Conservation (phyloP, 2,113 vertebrate genomes). For the Chlorodrepanis virens region DNA sequence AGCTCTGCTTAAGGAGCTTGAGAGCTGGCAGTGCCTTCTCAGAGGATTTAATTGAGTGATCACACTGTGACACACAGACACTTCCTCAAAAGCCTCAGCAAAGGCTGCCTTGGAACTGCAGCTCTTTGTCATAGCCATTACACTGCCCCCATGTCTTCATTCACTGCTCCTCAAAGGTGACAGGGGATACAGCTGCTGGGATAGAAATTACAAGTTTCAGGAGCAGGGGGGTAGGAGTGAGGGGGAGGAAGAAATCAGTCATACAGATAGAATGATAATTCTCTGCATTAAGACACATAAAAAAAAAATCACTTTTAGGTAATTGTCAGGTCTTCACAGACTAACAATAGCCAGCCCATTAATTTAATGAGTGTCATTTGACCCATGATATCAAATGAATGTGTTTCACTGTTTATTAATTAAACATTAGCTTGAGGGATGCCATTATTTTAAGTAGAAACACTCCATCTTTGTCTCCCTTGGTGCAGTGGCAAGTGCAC, state of each 20-base stretch:
- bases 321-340: background rate
- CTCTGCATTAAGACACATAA: background rate
- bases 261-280: background rate
- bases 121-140: background rate
- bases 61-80: background rate
- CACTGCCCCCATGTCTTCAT: background rate
- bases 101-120: background rate
- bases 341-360: background rate
- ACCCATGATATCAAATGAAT: background rate
- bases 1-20: background rate
- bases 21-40: background rate
- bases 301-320: background rate
- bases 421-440: background rate
- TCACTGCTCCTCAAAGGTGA: background rate
- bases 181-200: background rate
- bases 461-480: background rate
- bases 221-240: background rate
- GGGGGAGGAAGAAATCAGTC: background rate
- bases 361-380: background rate
- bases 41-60: conserved; percentile 16
- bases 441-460: background rate
- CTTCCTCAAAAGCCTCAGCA: background rate
- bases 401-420: conserved; percentile 29
- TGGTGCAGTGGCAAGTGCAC: background rate
- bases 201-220: background rate